Conservation (phyloP, 1,140 invertebrate species). For the Brachionus rotundiformis region DNA sequence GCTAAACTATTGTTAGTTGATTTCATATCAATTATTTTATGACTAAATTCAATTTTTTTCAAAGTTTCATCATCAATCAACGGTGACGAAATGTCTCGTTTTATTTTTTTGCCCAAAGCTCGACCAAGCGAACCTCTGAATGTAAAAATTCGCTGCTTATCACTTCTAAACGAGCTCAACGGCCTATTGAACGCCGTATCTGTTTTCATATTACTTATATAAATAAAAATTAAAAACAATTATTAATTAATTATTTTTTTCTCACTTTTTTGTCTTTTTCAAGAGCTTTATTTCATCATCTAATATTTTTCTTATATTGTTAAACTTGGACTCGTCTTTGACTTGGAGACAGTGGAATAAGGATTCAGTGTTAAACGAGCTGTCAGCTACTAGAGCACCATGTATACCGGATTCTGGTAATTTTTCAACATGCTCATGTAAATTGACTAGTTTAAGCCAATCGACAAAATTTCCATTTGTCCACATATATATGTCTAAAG, state of each 20-base stretch:
- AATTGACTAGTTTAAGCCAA: constrained; percentile 47
- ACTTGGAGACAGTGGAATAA: constrained; percentile 28
- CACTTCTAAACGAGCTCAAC: constrained; percentile 27
- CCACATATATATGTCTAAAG: constrained; percentile 36
- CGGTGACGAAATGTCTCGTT: constrained; percentile 47
- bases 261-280: constrained; percentile 29
- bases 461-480: constrained; percentile 34
- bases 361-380: constrained; percentile 31
- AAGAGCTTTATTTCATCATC: constrained; percentile 38
- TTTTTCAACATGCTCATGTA: constrained; percentile 25
- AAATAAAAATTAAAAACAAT: constrained; percentile 23
- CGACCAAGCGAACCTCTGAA: constrained; percentile 39
- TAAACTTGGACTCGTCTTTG: constrained; percentile 24
- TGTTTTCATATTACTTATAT: not conserved
- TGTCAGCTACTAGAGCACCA: constrained; percentile 48
- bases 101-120: constrained; percentile 39
- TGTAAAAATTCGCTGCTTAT: constrained; percentile 21
- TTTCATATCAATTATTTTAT: constrained; percentile 50
- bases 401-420: constrained; percentile 46
- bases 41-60: constrained; percentile 44
- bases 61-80: constrained; percentile 44
- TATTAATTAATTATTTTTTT: constrained; percentile 13
- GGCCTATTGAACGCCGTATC: constrained; percentile 17
- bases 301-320: constrained; percentile 31
- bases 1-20: not conserved